These are phyloP conservation scores for Notarius quadriscutis DNA, from an alignment of 2,113 vertebrate genomes.

Conservation along the genomic window DNA sequence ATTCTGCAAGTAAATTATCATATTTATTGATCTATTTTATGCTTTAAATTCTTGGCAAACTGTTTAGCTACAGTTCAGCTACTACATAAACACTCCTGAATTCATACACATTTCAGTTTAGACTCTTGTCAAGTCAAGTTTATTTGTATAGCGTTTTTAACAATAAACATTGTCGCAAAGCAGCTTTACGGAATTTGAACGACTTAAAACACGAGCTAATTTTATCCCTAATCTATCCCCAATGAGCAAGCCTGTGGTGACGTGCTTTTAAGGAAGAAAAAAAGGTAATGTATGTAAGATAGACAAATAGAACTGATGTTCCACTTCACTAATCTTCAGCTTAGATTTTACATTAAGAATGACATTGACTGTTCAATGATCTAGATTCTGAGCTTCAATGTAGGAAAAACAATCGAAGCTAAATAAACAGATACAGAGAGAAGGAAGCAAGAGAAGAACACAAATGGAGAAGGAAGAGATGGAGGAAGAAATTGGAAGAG, in stretches of 20 bases:
- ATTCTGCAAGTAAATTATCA: too few relatives aligned
- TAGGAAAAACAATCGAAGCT: too few relatives aligned
- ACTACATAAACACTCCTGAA: not conserved
- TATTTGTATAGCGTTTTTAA: too few relatives aligned
- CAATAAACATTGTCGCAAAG: too few relatives aligned
- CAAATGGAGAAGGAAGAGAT: not conserved
- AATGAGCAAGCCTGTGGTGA: too few relatives aligned
- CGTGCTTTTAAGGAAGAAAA: not conserved
- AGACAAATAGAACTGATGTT: too few relatives aligned
- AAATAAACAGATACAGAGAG: not conserved
- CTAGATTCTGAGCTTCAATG: not conserved
- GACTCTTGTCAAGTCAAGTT: not conserved
- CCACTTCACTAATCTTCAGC: not conserved
- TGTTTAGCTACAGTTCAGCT: not conserved
- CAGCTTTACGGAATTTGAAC: too few relatives aligned
- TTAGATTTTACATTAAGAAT: not conserved
- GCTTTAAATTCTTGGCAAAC: not conserved
- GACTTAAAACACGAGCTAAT: too few relatives aligned
- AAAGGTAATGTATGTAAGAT: not conserved
- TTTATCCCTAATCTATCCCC: too few relatives aligned
- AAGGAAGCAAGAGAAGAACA: not conserved
- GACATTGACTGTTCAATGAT: not conserved
- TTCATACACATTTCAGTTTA: not conserved
- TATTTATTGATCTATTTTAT: too few relatives aligned
- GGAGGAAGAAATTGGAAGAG: slow-evolving; percentile 56